phyloP scores from a whole-genome alignment of 2,797 vertebrate genomes.

The Dicrostonyx torquatus region DNA sequence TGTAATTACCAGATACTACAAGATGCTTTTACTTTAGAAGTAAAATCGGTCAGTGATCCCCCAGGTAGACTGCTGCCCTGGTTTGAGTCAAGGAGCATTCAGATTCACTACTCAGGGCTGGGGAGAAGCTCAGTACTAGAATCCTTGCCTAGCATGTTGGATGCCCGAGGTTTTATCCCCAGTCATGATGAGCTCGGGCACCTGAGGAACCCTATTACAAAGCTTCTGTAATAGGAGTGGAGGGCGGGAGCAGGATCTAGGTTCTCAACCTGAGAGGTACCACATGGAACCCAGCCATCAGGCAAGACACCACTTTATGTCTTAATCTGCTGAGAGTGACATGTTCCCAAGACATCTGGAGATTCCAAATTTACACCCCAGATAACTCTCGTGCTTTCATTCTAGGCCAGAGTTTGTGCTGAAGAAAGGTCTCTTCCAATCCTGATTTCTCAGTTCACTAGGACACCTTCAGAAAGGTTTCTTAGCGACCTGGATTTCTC shows the following conservation, averaged over 20 bases:
- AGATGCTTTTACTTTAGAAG: not conserved
- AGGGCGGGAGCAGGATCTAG: not conserved
- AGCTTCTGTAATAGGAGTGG: accelerated
- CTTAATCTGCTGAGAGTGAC: not conserved
- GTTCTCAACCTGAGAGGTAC: not conserved
- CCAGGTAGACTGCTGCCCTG: accelerated
- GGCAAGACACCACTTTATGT: not conserved
- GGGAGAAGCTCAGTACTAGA: not conserved
- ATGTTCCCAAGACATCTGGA: not conserved
- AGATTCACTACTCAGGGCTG: not conserved
- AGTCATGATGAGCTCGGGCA: not conserved
- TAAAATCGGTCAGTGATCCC: not conserved
- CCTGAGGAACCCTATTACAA: not conserved
- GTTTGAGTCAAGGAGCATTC: not conserved
- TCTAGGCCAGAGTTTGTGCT: not conserved
- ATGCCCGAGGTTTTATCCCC: not conserved
- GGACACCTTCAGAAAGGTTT: not conserved
- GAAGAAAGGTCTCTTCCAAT: not conserved
- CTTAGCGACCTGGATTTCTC: not conserved
- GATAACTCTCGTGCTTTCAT: not conserved
- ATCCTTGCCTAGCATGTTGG: not conserved
- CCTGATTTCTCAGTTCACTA: not conserved
- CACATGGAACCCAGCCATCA: not conserved
- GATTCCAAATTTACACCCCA: not conserved
- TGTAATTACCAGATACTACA: not conserved